Conservation (phyloP, 1,140 invertebrate genomes). For the Rhysida immarginata region DNA sequence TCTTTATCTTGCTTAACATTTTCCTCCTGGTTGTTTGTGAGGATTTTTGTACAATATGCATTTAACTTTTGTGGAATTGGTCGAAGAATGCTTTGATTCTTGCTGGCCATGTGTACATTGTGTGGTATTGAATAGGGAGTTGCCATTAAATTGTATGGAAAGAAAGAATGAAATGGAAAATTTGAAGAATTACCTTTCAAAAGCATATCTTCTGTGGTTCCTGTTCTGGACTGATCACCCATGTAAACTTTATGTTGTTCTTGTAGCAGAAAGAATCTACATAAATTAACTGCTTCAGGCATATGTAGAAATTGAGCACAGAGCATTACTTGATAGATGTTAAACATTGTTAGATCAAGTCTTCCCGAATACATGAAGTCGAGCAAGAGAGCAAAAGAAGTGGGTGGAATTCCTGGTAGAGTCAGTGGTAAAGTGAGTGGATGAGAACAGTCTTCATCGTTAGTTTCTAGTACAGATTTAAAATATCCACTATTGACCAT, state of each 20-base stretch:
- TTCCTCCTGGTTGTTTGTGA: too few species aligned
- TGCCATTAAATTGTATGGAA: too few species aligned
- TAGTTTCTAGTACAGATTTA: constrained; percentile 33
- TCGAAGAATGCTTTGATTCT: too few species aligned
- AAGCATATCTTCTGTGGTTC: too few species aligned
- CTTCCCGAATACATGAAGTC: constrained; percentile 63
- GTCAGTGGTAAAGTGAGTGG: constrained; percentile 29
- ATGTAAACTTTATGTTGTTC: neutral
- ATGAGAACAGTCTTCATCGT: constrained; percentile 24
- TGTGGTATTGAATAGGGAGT: too few species aligned
- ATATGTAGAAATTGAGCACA: constrained; percentile 58
- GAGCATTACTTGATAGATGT: constrained; percentile 52
- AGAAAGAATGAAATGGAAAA: too few species aligned
- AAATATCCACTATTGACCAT: constrained; percentile 54
- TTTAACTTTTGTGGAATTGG: too few species aligned
- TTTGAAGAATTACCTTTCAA: too few species aligned
- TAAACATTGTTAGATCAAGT: constrained; percentile 47
- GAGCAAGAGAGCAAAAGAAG: constrained; percentile 51
- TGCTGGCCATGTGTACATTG: too few species aligned
- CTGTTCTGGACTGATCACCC: too few species aligned
- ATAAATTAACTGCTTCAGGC: constrained; percentile 52
- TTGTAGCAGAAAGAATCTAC: constrained; percentile 20
- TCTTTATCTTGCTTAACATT: too few species aligned
- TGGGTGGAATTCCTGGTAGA: constrained; percentile 42
- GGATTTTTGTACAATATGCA: too few species aligned